Evolutionary conservation across 1,140 invertebrate species (phyloP), one percentile per base, ranked within the genome.

Genomic region (Drosophila nigrodunni): DNA sequence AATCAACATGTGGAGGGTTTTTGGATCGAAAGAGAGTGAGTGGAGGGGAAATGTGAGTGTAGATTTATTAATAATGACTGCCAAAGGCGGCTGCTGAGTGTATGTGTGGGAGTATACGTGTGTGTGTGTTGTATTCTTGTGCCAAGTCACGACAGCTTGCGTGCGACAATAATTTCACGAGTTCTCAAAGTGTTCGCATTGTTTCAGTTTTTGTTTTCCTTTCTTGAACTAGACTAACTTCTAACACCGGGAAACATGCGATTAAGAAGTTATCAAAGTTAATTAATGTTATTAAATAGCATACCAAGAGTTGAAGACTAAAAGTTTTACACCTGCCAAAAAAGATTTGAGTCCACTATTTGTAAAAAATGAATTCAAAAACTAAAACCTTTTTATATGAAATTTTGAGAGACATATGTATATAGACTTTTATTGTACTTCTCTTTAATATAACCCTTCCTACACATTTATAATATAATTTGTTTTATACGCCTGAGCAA

Each of bases 111-210:
- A 9, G 9, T 52, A n/a, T 10, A 49, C 59, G 46, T 52, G 44
- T 65, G 25, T 50, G 54, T 50, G 21, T 72, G 43, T 30, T 61
- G 15, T 54, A 15, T 61, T 67, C 39, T 43, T 62, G 66, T 44
- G 46, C 5, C 55, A 60, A 60, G 73, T 71, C 74, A 76, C 68
- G 74, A 72, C 25, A 59, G 37, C 55, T 65, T 71, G 74, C 60
- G 74, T 76, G 69, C 41, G 30, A 34, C 64, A 25, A 10, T 30
- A 25, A 10, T 30, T 21, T 61, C 71, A 55, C 47, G 46, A 74
- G 49, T 66, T 65, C 37, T 35, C 25, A 3, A 37, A 62, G 43
- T 30, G 43, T 54, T 50, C 52, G 35, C 41, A 37, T 6, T 54
- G 50, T 34, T 34, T 54, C 15, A 54, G 25, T 30, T 30, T 3